phyloP scores from a whole-genome alignment of 2,797 vertebrate species.

The Kryptolebias ocellatus region DNA sequence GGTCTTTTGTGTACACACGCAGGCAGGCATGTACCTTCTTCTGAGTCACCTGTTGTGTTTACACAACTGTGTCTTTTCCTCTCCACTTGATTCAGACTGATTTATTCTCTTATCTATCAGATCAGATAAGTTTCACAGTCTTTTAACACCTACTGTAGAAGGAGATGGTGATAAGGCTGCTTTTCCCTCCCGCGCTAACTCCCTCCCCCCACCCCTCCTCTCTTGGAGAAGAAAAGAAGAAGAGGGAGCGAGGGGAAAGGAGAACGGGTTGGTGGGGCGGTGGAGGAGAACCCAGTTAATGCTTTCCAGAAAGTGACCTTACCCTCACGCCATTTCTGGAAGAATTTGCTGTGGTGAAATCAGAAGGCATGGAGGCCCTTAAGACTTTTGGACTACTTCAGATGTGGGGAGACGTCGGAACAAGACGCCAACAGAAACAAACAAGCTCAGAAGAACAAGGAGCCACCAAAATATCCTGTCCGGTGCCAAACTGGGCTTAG shows the following conservation, averaged over 20 bases:
- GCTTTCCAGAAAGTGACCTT: conserved; percentile 67
- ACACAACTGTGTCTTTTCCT: conserved; percentile 62
- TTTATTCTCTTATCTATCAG: conserved; percentile 75
- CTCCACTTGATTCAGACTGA: conserved; percentile 57
- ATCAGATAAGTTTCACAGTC: conserved; percentile 76
- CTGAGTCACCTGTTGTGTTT: conserved; percentile 63
- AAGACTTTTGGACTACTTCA: conserved; percentile 29
- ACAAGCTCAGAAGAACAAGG: conserved; percentile 5
- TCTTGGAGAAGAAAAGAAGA: background rate
- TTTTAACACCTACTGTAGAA: conserved; percentile 80
- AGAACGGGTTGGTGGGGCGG: no score
- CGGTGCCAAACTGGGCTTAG: background rate
- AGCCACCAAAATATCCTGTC: conserved; percentile 7
- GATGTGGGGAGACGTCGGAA: conserved; percentile 3
- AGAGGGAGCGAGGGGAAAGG: background rate
- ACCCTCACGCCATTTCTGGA: conserved; percentile 41
- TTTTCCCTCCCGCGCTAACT: conserved; percentile 13
- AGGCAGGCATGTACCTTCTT: conserved; percentile 27
- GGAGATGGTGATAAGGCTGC: conserved; percentile 60
- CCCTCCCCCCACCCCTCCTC: background rate
- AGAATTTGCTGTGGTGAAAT: conserved; percentile 36
- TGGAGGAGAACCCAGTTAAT: conserved; percentile 45
- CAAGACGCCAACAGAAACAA: conserved; percentile 20
- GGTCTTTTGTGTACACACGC: conserved; percentile 18
- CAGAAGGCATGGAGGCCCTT: conserved; percentile 34